These are phyloP conservation scores for Euura lappo DNA, from an alignment of 1,140 invertebrate genomes.

Conservation along the genomic window DNA sequence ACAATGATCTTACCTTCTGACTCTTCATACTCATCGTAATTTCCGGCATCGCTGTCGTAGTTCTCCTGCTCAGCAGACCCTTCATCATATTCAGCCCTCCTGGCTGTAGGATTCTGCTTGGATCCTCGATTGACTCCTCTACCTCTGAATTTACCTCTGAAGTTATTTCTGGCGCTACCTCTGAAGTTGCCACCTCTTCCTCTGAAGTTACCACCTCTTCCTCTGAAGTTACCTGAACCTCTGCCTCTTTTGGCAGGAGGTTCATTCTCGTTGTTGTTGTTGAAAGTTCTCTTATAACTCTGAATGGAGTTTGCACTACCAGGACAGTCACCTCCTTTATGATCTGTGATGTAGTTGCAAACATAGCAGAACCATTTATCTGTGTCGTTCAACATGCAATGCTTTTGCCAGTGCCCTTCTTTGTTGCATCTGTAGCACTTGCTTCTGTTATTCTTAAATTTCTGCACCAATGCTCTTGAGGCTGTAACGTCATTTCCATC, in stretches of 20 bases:
- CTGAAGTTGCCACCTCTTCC: constrained; percentile 13
- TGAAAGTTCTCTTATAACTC: constrained; percentile 19
- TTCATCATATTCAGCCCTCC: constrained; percentile 26
- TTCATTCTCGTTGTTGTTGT: constrained; percentile 13
- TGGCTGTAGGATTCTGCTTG: constrained; percentile 15
- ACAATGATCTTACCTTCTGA: constrained; percentile 14
- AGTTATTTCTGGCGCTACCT: not conserved
- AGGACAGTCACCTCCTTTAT: constrained; percentile 24
- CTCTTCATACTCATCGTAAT: constrained; percentile 15
- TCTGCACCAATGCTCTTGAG: constrained; percentile 20
- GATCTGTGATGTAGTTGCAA: not conserved
- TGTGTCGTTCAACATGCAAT: too few relatives aligned
- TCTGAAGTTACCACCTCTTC: constrained; percentile 20
- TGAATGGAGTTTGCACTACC: constrained; percentile 11
- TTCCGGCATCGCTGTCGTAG: not conserved
- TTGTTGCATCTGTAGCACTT: too few relatives aligned
- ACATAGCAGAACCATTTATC: too few relatives aligned
- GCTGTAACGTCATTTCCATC: too few relatives aligned
- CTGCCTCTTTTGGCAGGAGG: constrained; percentile 21
- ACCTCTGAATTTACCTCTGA: constrained; percentile 6
- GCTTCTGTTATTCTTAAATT: constrained; percentile 15
- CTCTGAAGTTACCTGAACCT: constrained; percentile 18
- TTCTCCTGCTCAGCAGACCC: constrained; percentile 9
- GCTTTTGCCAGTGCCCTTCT: too few relatives aligned
- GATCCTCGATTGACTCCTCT: constrained; percentile 8